phyloP scores from a whole-genome alignment of 1,140 invertebrate species.

The Bombus affinis region DNA sequence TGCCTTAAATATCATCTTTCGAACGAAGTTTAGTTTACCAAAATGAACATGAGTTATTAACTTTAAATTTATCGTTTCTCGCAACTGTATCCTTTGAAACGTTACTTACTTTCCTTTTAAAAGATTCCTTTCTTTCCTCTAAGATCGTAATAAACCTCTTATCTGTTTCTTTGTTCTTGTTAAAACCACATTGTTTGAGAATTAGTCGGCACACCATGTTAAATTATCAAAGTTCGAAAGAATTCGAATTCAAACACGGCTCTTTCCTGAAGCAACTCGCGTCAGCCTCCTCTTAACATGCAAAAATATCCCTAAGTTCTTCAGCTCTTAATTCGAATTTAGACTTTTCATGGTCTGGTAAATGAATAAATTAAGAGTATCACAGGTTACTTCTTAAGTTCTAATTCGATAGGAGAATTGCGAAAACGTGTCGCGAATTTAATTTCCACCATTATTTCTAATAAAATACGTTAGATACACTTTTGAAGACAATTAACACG shows the following conservation, averaged over 20 bases:
- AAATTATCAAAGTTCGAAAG: slow-evolving; percentile 14
- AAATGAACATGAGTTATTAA: too few relatives aligned
- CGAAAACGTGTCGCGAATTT: too few relatives aligned
- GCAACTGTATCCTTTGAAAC: too few relatives aligned
- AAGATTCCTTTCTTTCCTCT: too few relatives aligned
- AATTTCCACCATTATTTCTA: too few relatives aligned
- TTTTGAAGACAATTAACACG: neutral
- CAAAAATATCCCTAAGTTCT: slow-evolving; percentile 6
- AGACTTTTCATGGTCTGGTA: neutral
- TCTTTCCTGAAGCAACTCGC: neutral
- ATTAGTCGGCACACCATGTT: slow-evolving; percentile 5
- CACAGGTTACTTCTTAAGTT: neutral
- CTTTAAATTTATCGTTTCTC: too few relatives aligned
- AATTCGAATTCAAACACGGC: slow-evolving; percentile 10
- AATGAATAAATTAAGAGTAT: slow-evolving; percentile 25
- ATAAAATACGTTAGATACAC: neutral
- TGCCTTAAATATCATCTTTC: too few relatives aligned
- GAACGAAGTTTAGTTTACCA: too few relatives aligned
- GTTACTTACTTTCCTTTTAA: neutral
- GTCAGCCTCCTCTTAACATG: neutral
- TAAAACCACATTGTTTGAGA: neutral
- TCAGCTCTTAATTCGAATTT: slow-evolving; percentile 21
- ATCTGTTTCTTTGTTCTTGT: too few relatives aligned
- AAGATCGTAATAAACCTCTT: neutral
- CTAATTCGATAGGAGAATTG: neutral